Percentiles rank a stretch among this genome's conserved stretches.
Evolutionary conservation across 2,888 invertebrate species (phyloP).

Genomic region (Meiosimyza decipiens): DNA sequence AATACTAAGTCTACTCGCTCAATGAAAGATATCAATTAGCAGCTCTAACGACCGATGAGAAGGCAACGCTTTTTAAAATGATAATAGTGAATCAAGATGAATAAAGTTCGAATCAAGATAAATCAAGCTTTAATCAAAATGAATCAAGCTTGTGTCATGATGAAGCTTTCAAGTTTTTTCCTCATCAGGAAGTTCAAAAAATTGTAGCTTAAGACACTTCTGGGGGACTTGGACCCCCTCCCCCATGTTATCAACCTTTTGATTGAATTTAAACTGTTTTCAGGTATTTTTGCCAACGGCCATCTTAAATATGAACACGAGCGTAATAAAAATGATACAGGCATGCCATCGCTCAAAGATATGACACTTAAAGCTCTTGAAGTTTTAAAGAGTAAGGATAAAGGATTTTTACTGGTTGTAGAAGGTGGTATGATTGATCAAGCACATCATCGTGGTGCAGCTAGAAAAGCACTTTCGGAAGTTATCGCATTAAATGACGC

Average conservation of each 20-base stretch:
- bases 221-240: neutral
- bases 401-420: constrained; percentile 82
- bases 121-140: neutral
- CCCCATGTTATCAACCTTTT: neutral
- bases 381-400: constrained; percentile 75
- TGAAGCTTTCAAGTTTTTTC: neutral
- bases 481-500: constrained; percentile 83
- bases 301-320: constrained; percentile 81
- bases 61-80: no score
- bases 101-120: neutral
- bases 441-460: constrained; percentile 86
- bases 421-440: constrained; percentile 89
- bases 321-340: constrained; percentile 72
- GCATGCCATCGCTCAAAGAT: constrained; percentile 81
- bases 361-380: constrained; percentile 84
- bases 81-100: neutral
- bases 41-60: no score
- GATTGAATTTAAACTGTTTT: constrained; percentile 16
- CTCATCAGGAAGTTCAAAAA: neutral
- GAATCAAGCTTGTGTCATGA: neutral
- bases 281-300: constrained; percentile 83
- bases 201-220: neutral
- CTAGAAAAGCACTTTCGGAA: constrained; percentile 82
- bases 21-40: no score
- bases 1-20: no score